Percentiles rank a stretch among this genome's conserved stretches.
Evolutionary conservation across 1,140 invertebrate genomes (phyloP).

Genomic region (Bombus huntii): DNA sequence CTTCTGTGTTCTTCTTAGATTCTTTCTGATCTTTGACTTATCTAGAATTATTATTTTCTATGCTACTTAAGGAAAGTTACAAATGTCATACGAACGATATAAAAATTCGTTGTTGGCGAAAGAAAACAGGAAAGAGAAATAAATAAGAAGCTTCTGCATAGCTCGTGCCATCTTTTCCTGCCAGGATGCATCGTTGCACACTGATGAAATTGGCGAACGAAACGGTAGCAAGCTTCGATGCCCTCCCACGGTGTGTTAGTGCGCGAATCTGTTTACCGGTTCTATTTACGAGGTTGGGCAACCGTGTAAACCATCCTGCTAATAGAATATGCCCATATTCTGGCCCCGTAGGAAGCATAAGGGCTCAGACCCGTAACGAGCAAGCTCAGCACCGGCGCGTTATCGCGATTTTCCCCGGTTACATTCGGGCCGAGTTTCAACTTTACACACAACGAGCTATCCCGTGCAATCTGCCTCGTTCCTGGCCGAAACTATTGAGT

Average conservation of each 20-base stretch:
- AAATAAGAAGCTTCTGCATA: neutral
- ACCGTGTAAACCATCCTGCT: conserved; percentile 66
- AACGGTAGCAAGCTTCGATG: conserved; percentile 20
- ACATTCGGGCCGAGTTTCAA: neutral
- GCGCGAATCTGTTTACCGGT: conserved; percentile 63
- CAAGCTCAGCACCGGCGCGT: conserved; percentile 48
- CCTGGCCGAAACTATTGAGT: conserved; percentile 11
- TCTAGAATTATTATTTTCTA: no score
- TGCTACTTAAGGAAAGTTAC: no score
- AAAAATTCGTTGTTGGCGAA: neutral
- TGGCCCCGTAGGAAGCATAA: conserved; percentile 54
- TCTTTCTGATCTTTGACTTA: no score
- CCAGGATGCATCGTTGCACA: conserved; percentile 25
- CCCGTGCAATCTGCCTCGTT: neutral
- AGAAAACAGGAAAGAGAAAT: neutral
- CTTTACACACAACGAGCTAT: conserved; percentile 14
- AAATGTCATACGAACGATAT: no score
- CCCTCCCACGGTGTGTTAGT: neutral
- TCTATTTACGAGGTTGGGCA: conserved; percentile 64
- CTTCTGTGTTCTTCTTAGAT: no score
- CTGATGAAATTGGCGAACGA: conserved; percentile 62
- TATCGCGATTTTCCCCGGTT: conserved; percentile 63
- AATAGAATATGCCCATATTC: conserved; percentile 70
- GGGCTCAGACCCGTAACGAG: conserved; percentile 51
- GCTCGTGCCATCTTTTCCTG: neutral